These are phyloP conservation scores for Chrysemys picta DNA, from an alignment of 2,113 vertebrate genomes.

Conservation along the genomic window DNA sequence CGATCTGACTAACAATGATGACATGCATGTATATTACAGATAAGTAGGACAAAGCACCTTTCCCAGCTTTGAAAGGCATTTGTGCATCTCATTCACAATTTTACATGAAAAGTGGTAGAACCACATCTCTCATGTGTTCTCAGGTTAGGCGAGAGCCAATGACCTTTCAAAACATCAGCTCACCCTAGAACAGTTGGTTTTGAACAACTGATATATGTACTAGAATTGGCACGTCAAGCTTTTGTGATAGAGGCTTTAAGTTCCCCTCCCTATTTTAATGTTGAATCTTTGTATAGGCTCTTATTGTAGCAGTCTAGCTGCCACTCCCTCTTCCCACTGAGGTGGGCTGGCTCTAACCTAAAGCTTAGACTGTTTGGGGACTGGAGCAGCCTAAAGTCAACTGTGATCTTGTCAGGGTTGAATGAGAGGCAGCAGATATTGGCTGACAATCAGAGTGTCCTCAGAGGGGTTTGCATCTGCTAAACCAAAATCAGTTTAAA, in stretches of 20 bases:
- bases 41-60: not conserved
- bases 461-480: not conserved
- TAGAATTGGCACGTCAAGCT: not conserved
- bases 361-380: not conserved
- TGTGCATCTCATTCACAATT: not conserved
- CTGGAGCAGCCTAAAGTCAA: not conserved
- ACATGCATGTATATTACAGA: not conserved
- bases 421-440: not conserved
- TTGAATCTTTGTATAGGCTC: not conserved
- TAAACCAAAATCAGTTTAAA: not conserved
- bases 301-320: not conserved
- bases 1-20: not conserved
- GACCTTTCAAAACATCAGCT: not conserved
- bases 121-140: not conserved
- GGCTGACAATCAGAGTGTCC: not conserved
- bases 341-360: not conserved
- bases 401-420: not conserved
- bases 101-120: not conserved
- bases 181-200: not conserved
- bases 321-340: not conserved
- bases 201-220: not conserved
- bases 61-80: not conserved
- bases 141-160: not conserved
- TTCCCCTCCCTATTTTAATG: not conserved
- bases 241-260: not conserved